Percentiles rank a stretch among this genome's conserved stretches.
Conservation (phyloP, 2,888 invertebrate species). For the Nephrotoma guestfalica region DNA sequence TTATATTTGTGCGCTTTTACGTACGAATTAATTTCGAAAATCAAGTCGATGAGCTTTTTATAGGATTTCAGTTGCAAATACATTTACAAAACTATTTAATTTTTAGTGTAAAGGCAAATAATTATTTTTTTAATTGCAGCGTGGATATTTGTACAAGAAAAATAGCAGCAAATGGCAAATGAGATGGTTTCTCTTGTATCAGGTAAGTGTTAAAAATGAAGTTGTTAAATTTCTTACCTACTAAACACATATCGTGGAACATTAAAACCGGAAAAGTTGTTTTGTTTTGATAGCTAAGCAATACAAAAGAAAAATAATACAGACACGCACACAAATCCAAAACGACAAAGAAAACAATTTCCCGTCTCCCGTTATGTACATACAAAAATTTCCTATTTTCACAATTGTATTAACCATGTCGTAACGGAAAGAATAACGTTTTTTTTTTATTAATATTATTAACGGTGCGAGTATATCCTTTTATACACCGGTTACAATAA, state of each 20-base stretch:
- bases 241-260: background rate
- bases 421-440: background rate
- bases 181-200: constrained; percentile 67
- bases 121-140: constrained; percentile 30
- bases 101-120: background rate
- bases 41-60: background rate
- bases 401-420: background rate
- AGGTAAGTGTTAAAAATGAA: constrained; percentile 38
- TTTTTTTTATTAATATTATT: background rate
- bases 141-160: constrained; percentile 72
- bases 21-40: background rate
- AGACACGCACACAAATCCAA: background rate
- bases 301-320: background rate
- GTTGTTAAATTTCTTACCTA: background rate
- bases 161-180: constrained; percentile 81
- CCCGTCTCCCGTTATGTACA: background rate
- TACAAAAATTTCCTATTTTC: background rate
- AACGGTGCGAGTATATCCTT: background rate
- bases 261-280: background rate
- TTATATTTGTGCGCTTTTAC: background rate
- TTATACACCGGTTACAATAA: background rate
- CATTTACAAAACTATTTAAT: background rate
- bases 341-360: background rate
- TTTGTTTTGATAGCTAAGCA: background rate
- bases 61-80: background rate